Conservation (phyloP, 1,140 invertebrate genomes). For the Radopholus similis region DNA sequence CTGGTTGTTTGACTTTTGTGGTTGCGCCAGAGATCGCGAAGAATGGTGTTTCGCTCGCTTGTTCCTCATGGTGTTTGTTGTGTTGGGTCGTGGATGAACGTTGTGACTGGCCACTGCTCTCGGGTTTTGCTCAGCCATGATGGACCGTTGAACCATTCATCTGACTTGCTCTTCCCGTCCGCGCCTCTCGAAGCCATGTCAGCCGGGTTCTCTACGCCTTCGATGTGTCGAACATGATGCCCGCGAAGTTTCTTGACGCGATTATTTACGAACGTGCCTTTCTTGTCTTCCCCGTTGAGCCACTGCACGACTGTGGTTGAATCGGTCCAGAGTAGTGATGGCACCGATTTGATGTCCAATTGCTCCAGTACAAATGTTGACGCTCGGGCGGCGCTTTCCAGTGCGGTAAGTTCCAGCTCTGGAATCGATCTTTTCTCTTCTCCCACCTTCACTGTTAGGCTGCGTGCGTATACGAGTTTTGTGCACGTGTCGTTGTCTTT, state of each 20-base stretch:
- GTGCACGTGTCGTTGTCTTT: no score
- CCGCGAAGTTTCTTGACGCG: background rate
- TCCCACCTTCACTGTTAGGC: no score
- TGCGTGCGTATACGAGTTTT: no score
- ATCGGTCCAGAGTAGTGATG: no score
- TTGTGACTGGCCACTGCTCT: background rate
- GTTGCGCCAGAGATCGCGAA: background rate
- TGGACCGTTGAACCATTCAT: background rate
- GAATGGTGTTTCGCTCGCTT: background rate
- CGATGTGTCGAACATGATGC: background rate
- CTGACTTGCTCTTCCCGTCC: background rate
- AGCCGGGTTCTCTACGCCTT: background rate
- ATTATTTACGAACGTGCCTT: background rate
- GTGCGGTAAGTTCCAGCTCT: no score
- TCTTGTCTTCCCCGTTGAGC: background rate
- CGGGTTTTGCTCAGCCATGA: background rate
- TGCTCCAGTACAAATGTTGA: no score
- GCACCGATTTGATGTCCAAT: no score
- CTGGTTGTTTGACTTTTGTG: background rate
- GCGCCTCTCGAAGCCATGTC: background rate
- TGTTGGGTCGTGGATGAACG: background rate
- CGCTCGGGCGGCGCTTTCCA: no score
- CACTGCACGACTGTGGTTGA: no score
- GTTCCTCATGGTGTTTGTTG: background rate
- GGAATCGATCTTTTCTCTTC: no score